phyloP scores from a whole-genome alignment of 1,140 invertebrate species.

The Geopemphigus sp. region DNA sequence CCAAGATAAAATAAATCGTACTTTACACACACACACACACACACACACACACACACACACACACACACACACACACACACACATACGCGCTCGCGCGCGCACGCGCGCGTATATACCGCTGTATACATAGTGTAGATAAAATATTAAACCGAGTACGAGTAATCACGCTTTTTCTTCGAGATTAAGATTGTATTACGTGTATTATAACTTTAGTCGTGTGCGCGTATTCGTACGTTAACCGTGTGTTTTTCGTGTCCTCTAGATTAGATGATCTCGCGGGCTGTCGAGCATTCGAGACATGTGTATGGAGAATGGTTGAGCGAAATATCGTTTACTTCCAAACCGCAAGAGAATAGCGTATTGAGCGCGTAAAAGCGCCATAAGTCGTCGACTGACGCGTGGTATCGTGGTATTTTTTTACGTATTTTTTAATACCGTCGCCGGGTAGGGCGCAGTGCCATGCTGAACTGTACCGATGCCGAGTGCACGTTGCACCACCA shows the following conservation, averaged over 20 bases:
- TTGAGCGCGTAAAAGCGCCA: no score
- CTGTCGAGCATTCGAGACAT: not conserved
- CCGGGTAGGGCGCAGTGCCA: no score
- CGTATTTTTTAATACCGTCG: no score
- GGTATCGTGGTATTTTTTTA: no score
- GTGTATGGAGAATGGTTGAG: constrained; percentile 8
- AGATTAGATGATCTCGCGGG: constrained; percentile 21
- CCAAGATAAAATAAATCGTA: not conserved
- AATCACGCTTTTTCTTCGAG: not conserved
- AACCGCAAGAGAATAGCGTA: no score
- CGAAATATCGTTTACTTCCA: no score
- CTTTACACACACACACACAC: no score
- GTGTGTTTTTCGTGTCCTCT: constrained; percentile 10
- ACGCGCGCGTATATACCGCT: no score
- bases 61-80: no score
- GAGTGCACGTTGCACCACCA: constrained; percentile 74
- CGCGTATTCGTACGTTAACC: constrained; percentile 9
- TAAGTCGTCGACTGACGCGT: no score
- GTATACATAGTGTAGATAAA: constrained; percentile 13
- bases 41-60: no score
- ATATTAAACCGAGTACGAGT: not conserved
- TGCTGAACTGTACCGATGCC: constrained; percentile 74
- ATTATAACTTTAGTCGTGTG: constrained; percentile 17
- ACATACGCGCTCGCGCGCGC: no score
- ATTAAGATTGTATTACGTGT: constrained; percentile 5